Evolutionary conservation across 2,113 vertebrate genomes (phyloP).

Genomic region (Anolis carolinensis): DNA sequence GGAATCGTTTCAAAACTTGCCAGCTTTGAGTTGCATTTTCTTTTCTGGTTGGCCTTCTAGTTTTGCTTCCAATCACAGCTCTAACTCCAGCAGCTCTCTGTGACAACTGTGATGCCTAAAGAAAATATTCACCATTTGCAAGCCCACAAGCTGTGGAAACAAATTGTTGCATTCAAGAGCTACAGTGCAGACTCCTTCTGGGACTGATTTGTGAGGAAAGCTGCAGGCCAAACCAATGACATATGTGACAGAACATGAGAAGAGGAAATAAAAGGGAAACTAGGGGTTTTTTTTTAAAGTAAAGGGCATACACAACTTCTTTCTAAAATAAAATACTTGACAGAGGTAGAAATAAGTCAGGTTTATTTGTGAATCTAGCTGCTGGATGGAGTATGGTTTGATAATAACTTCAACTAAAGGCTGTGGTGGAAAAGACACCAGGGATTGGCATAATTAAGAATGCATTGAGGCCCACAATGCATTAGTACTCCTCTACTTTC

Average conservation of each 20-base stretch:
- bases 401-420: background rate
- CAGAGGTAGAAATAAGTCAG: background rate
- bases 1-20: conserved; percentile 4
- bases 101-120: background rate
- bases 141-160: background rate
- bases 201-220: background rate
- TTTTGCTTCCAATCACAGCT: conserved; percentile 34
- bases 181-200: background rate
- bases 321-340: background rate
- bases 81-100: background rate
- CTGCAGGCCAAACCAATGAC: background rate
- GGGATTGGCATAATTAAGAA: background rate
- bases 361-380: background rate
- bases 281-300: background rate
- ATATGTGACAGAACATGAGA: background rate
- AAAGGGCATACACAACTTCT: background rate
- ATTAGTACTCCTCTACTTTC: background rate
- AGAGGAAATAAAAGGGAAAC: background rate
- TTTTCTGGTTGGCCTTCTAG: background rate
- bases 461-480: background rate
- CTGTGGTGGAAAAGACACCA: background rate
- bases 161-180: conserved; percentile 2
- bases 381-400: background rate
- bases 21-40: background rate
- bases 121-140: background rate